Evolutionary conservation across 2,113 vertebrate species (phyloP).

Genomic region (Tylochromis polylepis): DNA sequence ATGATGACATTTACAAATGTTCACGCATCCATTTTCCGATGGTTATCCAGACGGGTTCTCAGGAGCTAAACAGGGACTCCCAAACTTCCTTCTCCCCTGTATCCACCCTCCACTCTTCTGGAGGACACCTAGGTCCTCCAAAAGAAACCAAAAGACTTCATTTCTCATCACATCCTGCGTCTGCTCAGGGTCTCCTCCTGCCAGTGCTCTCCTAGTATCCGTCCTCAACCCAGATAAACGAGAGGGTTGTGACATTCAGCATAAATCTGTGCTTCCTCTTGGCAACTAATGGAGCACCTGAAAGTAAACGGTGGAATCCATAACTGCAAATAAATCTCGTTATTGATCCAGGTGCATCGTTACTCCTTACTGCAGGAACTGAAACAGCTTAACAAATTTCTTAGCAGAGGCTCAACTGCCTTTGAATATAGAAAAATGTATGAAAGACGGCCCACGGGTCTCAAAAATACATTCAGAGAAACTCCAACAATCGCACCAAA

Average conservation of each 20-base stretch:
- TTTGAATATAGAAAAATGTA: background rate
- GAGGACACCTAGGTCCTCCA: background rate
- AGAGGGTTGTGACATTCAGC: too few species aligned
- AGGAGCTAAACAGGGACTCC: fast-evolving
- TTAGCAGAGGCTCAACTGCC: fast-evolving
- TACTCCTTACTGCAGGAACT: background rate
- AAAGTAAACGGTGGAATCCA: background rate
- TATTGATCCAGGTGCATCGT: background rate
- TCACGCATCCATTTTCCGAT: background rate
- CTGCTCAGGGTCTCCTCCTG: background rate
- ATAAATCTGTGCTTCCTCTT: background rate
- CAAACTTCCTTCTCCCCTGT: background rate
- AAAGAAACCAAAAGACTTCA: background rate
- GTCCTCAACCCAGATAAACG: background rate
- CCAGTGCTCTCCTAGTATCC: background rate
- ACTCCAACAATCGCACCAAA: background rate
- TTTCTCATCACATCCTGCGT: fast-evolving
- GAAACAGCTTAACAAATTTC: background rate
- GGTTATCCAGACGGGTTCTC: background rate
- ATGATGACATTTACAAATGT: background rate
- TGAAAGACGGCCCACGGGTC: background rate
- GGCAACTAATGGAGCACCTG: background rate
- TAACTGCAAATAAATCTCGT: fast-evolving
- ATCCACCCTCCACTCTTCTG: background rate
- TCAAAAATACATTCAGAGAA: background rate